Percentiles rank a stretch among this genome's conserved stretches.
These are phyloP conservation scores for Anas flavirostris DNA, from an alignment of 2,797 vertebrate species.

Conservation along the genomic window DNA sequence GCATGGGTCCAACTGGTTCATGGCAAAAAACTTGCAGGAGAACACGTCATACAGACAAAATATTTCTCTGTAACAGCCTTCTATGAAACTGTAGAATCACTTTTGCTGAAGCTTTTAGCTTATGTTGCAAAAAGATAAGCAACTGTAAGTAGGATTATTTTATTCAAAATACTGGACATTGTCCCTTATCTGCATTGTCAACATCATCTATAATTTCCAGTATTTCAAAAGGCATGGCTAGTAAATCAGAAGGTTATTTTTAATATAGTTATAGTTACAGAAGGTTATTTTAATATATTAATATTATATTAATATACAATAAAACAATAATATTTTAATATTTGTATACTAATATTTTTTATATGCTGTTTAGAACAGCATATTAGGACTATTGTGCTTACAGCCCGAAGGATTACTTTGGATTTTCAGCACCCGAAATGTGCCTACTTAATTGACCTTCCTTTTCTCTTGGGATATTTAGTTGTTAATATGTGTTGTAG, in stretches of 20 bases:
- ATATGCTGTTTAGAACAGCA: not conserved
- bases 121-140: not conserved
- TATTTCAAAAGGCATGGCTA: not conserved
- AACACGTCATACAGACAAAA: not conserved
- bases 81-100: not conserved
- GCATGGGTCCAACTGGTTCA: not conserved
- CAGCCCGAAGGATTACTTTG: not conserved
- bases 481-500: slow-evolving; percentile 2
- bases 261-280: not conserved
- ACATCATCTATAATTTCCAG: not conserved
- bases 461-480: not conserved
- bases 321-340: no score
- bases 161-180: not conserved
- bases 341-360: no score
- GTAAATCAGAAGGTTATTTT: not conserved
- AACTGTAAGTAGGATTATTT: not conserved
- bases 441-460: not conserved
- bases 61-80: not conserved
- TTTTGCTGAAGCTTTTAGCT: not conserved
- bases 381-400: not conserved
- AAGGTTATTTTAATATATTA: no score
- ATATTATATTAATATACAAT: no score
- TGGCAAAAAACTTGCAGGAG: not conserved
- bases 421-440: not conserved
- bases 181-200: not conserved